A percentile compares a stretch with the other conserved stretches of the same genome.
Conservation (phyloP, 1,140 invertebrate genomes). For the Alviniconcha marisindica region DNA sequence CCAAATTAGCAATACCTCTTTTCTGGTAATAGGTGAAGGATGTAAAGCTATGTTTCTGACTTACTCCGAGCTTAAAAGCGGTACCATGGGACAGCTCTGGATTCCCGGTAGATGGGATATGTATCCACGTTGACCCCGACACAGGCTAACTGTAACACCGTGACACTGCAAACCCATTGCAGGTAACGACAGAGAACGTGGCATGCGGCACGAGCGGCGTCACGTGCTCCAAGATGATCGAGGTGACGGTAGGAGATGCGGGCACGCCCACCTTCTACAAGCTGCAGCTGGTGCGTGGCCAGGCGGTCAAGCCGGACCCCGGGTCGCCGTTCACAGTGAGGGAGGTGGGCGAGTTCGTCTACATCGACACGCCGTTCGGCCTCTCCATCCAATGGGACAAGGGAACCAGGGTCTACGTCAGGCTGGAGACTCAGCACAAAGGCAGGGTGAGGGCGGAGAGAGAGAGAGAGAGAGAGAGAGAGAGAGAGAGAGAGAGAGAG, state of each 20-base stretch:
- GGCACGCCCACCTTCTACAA: constrained; percentile 54
- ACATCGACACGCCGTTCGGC: constrained; percentile 86
- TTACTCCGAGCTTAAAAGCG: no score
- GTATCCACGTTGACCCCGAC: no score
- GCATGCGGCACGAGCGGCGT: constrained; percentile 90
- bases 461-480: no score
- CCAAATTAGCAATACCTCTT: no score
- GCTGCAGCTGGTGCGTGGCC: constrained; percentile 64
- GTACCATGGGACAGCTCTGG: no score
- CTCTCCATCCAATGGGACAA: constrained; percentile 87
- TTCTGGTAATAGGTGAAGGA: no score
- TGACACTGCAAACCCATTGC: no score
- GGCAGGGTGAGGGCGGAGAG: constrained; percentile 80
- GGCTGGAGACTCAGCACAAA: constrained; percentile 78
- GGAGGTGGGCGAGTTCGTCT: constrained; percentile 85
- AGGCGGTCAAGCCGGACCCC: constrained; percentile 61
- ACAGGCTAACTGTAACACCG: no score
- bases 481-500: no score
- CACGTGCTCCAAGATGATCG: constrained; percentile 90
- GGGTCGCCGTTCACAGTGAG: constrained; percentile 77
- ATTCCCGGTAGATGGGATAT: no score
- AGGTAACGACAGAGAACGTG: constrained; percentile 81
- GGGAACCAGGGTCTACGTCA: constrained; percentile 88
- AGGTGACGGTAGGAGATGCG: constrained; percentile 77
- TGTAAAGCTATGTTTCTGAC: no score